These are phyloP conservation scores for Palythoa caribaeorum DNA, from an alignment of 92 coral and sea anemone species.

Conservation along the genomic window DNA sequence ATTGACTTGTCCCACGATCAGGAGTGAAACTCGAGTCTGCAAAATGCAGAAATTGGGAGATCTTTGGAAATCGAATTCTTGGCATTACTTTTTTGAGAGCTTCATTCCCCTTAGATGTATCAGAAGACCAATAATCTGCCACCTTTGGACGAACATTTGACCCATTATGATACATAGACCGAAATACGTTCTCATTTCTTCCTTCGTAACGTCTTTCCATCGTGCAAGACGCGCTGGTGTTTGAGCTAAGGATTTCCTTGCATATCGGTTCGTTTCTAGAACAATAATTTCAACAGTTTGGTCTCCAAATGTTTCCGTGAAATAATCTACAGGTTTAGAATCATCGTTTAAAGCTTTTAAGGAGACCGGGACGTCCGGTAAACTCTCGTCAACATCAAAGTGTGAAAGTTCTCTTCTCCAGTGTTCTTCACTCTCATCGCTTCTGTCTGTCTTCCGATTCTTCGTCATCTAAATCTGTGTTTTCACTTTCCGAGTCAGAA, in stretches of 20 bases:
- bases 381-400: conserved; percentile 4
- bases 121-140: conserved; percentile 19
- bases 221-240: conserved; percentile 21
- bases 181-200: conserved; percentile 9
- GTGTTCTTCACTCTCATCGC: conserved; percentile 6
- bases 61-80: conserved; percentile 7
- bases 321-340: neutral
- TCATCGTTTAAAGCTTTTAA: conserved; percentile 3
- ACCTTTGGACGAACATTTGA: conserved; percentile 18
- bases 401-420: conserved; percentile 18
- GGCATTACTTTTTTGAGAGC: conserved; percentile 12
- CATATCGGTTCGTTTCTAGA: neutral
- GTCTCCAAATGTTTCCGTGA: conserved; percentile 12
- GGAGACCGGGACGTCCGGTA: conserved; percentile 12
- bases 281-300: conserved; percentile 11
- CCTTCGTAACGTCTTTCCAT: conserved; percentile 13
- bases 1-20: neutral
- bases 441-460: conserved; percentile 5
- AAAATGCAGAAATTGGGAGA: conserved; percentile 20
- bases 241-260: neutral
- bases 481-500: conserved; percentile 12
- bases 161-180: conserved; percentile 15
- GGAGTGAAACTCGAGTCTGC: conserved; percentile 7
- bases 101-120: neutral
- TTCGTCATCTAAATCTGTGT: neutral